Evolutionary conservation across 2,113 vertebrate species (phyloP).

Genomic region (Arizona elegans): DNA sequence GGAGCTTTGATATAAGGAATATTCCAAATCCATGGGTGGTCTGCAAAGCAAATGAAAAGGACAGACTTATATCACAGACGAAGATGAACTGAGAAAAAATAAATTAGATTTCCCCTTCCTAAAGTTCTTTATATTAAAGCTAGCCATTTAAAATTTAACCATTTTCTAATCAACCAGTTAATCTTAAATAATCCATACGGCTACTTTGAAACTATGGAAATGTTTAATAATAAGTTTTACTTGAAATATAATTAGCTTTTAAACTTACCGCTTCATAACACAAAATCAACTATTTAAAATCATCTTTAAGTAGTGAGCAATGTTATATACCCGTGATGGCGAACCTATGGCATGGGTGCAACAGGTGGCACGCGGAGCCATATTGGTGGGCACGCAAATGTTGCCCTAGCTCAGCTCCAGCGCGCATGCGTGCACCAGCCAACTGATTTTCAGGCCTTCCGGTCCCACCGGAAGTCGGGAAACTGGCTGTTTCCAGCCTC

Average conservation of each 20-base stretch:
- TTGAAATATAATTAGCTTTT: not conserved
- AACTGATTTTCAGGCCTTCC: no score
- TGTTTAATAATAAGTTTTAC: not conserved
- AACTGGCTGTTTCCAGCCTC: no score
- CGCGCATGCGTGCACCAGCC: no score
- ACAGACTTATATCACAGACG: not conserved
- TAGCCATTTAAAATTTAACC: not conserved
- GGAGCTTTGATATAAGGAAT: constrained; percentile 87
- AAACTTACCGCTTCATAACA: not conserved
- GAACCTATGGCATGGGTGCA: no score
- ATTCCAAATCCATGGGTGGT: constrained; percentile 97
- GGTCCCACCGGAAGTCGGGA: no score
- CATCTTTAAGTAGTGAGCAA: not conserved
- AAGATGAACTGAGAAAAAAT: constrained; percentile 12
- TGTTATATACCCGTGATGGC: not conserved
- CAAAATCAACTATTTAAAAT: not conserved
- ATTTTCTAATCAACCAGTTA: not conserved
- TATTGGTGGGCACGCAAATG: no score
- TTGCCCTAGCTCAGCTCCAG: no score
- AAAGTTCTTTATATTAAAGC: not conserved
- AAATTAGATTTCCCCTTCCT: not conserved
- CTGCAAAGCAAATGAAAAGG: constrained; percentile 66
- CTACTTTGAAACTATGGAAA: not conserved
- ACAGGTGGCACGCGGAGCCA: no score
- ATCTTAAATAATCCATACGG: not conserved